Base-by-base conservation (phyloP, 2,113 vertebrate genomes). In the Climacteris rufus region DNA sequence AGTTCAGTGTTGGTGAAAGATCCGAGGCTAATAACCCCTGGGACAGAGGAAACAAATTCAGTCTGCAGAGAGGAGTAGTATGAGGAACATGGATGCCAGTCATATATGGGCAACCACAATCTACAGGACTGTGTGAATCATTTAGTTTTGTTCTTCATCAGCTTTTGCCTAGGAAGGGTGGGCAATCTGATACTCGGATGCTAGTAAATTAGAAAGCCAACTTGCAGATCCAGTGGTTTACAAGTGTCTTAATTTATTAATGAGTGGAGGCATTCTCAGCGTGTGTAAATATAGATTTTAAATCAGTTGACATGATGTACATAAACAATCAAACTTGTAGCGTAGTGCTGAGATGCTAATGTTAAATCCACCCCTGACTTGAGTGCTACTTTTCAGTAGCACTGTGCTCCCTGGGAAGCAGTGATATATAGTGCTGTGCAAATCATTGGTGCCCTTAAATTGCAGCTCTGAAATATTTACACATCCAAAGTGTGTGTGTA, bases 231-330 rank as follows among this genome's bases (percentile, higher is more conserved):
- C 94, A 94, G 87, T 96, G 95, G 94, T 97, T 97, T 97, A 89
- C 92, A 74, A 97, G 71, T 60, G 39, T 94, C 89, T 91, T 96
- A 89, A 97, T 97, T 97, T 97, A 97, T 97, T 97, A 97, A 97
- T 97, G 94, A 97, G 63, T 80, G 90, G 76, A 91, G 76, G 84
- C 90, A 90, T 94, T 94, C 84, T 93, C 93, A 85, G 82, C 44
- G 89, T 89, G 88, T 92, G 94, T 95, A 97, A 96, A 96, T 96
- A 97, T 93, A 96, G 95, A 95, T 96, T 97, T 96, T 93, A 97
- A 94, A 94, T 96, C 93, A 85, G 82, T 72, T 95, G 90, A 94
- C 94, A 94, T 65, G 89, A 89, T 84, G 90, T 96, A 94, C 82
- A 59, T 95, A 94, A 97, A 93, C 96, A 96, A 81, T 96, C 93